phyloP scores from a whole-genome alignment of 2,797 vertebrate genomes.

The Ceryle rudis region DNA sequence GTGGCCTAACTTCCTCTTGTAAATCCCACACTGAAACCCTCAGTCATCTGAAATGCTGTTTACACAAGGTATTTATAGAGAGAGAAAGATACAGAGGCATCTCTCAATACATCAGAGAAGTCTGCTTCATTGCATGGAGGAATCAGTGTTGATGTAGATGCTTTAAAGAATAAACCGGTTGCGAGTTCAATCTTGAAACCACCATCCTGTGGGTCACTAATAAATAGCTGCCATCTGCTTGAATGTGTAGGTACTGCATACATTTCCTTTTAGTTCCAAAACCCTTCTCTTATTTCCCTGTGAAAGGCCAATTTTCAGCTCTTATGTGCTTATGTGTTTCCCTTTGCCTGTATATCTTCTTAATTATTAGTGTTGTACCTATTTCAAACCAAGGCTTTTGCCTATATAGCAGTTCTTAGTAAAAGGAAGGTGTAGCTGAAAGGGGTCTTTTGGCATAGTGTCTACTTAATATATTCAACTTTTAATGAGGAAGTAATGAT shows the following conservation, averaged over 20 bases:
- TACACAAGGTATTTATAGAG: neutral
- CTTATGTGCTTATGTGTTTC: neutral
- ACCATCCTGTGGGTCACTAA: neutral
- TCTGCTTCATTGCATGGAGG: neutral
- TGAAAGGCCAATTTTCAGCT: neutral
- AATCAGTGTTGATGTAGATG: neutral
- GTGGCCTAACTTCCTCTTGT: neutral
- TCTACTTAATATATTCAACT: neutral
- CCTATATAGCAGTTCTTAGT: neutral
- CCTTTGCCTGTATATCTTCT: neutral
- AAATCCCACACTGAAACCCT: neutral
- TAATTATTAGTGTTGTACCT: neutral
- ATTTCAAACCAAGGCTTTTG: neutral
- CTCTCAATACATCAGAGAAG: neutral
- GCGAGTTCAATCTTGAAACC: neutral
- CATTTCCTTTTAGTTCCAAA: neutral
- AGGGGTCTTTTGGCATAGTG: neutral
- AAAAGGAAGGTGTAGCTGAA: neutral
- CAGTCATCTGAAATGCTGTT: neutral
- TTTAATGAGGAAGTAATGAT: neutral
- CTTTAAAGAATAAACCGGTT: conserved; percentile 1
- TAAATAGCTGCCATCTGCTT: neutral
- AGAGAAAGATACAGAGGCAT: neutral
- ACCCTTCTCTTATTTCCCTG: neutral
- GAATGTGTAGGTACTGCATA: neutral